Conservation (phyloP, 2,113 vertebrate species). For the Mixornis gularis region DNA sequence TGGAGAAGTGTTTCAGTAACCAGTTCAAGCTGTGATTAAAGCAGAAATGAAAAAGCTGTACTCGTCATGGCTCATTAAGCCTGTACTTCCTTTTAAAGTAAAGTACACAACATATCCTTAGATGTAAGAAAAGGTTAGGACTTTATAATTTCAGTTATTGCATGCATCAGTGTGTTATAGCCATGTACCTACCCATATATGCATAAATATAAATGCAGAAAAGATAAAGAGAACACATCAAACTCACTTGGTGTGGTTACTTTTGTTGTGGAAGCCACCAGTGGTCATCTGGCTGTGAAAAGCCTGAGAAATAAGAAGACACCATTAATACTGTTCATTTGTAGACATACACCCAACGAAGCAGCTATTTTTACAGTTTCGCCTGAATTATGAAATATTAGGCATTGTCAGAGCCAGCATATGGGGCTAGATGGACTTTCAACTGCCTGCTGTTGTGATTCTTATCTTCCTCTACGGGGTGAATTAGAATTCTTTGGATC, state of each 20-base stretch:
- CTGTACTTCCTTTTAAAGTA: not conserved
- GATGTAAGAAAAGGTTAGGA: not conserved
- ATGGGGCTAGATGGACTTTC: conserved; percentile 8
- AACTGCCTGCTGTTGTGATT: conserved; percentile 33
- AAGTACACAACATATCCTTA: not conserved
- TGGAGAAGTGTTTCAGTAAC: not conserved
- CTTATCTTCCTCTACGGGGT: conserved; percentile 24
- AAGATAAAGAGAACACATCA: not conserved
- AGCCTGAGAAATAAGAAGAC: not conserved
- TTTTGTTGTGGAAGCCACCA: not conserved
- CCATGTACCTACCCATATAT: not conserved
- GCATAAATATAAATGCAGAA: not conserved
- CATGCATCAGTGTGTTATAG: not conserved
- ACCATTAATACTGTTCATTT: conserved; percentile 22
- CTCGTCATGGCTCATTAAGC: not conserved
- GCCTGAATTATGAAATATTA: conserved; percentile 23
- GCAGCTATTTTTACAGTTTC: not conserved
- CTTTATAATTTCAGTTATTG: not conserved
- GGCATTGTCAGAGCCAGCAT: conserved; percentile 14
- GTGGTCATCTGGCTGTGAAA: not conserved
- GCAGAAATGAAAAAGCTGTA: not conserved
- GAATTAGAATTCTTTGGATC: conserved; percentile 61
- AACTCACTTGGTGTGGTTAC: not conserved
- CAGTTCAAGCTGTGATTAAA: not conserved
- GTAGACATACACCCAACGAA: not conserved